phyloP scores from a whole-genome alignment of 2,113 vertebrate species.

The Pongo pygmaeus region DNA sequence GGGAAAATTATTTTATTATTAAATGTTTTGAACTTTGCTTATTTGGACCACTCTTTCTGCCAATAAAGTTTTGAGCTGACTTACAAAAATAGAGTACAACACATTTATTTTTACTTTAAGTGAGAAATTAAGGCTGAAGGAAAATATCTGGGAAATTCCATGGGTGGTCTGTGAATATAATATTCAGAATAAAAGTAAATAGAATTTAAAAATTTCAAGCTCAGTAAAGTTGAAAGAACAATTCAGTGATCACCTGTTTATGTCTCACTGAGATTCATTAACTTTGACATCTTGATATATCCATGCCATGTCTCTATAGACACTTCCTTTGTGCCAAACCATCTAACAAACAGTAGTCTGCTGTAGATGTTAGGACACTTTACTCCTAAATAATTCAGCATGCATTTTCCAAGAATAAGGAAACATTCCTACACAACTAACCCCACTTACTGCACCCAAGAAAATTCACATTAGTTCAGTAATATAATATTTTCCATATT shows the following conservation, averaged over 20 bases:
- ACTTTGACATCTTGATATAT: neutral
- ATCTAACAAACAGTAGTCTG: neutral
- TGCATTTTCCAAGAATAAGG: neutral
- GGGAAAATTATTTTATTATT: constrained; percentile 24
- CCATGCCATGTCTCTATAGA: neutral
- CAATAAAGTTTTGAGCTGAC: neutral
- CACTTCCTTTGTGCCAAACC: neutral
- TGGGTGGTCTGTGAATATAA: neutral
- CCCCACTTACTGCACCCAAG: neutral
- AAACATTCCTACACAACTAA: neutral
- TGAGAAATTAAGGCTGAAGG: constrained; percentile 12
- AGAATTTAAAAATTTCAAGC: neutral
- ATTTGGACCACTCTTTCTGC: constrained; percentile 15
- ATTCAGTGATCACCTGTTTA: neutral
- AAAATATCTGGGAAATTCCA: neutral
- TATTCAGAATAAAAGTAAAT: constrained; percentile 42
- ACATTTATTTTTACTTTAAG: constrained; percentile 60
- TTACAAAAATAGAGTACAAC: constrained; percentile 6
- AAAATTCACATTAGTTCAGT: neutral
- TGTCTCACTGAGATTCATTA: neutral
- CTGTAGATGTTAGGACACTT: neutral
- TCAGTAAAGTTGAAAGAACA: neutral
- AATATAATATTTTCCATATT: neutral
- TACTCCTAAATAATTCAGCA: neutral
- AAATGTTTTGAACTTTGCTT: constrained; percentile 50